These are phyloP conservation scores for Drosophila basisetae DNA, from an alignment of 2,888 invertebrate genomes.

Conservation along the genomic window DNA sequence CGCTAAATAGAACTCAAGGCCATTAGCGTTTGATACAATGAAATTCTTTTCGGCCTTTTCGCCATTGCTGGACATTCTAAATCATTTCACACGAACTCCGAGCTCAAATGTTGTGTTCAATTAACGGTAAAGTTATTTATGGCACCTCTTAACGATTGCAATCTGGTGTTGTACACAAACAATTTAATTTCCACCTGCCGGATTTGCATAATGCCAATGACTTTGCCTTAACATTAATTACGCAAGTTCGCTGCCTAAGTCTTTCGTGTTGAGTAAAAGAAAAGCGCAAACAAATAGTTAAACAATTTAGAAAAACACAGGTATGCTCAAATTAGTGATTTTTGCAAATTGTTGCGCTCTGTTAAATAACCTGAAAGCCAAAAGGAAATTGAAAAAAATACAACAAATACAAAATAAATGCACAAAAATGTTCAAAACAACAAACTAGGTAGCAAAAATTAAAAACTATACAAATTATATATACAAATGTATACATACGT, in stretches of 20 bases:
- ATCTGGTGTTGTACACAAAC: conserved; percentile 54
- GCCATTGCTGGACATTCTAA: conserved; percentile 19
- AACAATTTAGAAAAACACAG: conserved; percentile 29
- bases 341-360: conserved; percentile 67
- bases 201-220: conserved; percentile 74
- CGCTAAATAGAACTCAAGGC: conserved; percentile 58
- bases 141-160: conserved; percentile 47
- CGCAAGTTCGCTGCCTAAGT: conserved; percentile 70
- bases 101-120: conserved; percentile 43
- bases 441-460: conserved; percentile 59
- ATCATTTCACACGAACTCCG: conserved; percentile 45
- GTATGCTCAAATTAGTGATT: conserved; percentile 33
- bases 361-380: conserved; percentile 55
- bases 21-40: conserved; percentile 51
- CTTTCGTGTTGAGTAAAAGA: conserved; percentile 46
- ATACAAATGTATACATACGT: conserved; percentile 12
- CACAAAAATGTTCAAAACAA: conserved; percentile 42
- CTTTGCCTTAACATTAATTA: conserved; percentile 54
- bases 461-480: conserved; percentile 42
- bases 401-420: conserved; percentile 12
- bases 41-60: conserved; percentile 44
- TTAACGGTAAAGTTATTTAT: conserved; percentile 68
- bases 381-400: conserved; percentile 39
- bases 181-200: conserved; percentile 64
- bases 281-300: conserved; percentile 21